A percentile compares a stretch with the other conserved stretches of the same genome.
Evolutionary conservation across 2,113 vertebrate genomes (phyloP).

Genomic region (Rhea americana): DNA sequence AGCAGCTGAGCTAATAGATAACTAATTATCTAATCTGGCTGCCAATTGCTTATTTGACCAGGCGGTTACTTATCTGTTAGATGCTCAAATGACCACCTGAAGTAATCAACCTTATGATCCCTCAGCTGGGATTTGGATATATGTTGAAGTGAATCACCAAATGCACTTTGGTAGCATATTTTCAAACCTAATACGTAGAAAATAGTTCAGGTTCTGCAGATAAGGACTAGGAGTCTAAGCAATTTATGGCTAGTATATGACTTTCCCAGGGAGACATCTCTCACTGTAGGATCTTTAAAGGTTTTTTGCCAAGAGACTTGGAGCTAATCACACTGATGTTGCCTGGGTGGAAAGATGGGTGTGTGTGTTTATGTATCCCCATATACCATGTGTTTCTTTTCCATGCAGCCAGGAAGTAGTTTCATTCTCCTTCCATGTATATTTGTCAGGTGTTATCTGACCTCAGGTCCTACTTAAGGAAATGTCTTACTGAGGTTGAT

Average conservation of each 20-base stretch:
- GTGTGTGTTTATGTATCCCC: background rate
- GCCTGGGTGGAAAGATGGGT: background rate
- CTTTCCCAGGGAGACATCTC: constrained; percentile 27
- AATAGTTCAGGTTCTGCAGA: background rate
- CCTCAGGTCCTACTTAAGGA: constrained; percentile 22
- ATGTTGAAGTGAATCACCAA: background rate
- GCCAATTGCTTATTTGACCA: constrained; percentile 1
- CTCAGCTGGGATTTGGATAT: background rate
- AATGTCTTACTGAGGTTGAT: background rate
- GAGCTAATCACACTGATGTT: background rate
- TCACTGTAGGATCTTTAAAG: constrained; percentile 19
- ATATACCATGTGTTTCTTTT: constrained; percentile 26
- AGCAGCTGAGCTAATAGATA: background rate
- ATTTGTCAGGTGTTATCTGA: constrained; percentile 33
- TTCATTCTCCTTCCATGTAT: background rate
- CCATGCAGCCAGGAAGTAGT: constrained; percentile 5
- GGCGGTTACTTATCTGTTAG: background rate
- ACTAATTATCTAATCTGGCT: background rate
- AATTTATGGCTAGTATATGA: background rate
- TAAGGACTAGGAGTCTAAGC: background rate
- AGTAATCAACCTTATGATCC: background rate
- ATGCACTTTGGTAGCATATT: background rate
- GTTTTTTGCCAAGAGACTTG: background rate
- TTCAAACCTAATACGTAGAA: background rate
- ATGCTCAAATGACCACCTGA: background rate